A percentile compares a stretch with the other conserved stretches of the same genome.
Evolutionary conservation across 2,888 invertebrate genomes (phyloP).

Genomic region (Agrilus mali): DNA sequence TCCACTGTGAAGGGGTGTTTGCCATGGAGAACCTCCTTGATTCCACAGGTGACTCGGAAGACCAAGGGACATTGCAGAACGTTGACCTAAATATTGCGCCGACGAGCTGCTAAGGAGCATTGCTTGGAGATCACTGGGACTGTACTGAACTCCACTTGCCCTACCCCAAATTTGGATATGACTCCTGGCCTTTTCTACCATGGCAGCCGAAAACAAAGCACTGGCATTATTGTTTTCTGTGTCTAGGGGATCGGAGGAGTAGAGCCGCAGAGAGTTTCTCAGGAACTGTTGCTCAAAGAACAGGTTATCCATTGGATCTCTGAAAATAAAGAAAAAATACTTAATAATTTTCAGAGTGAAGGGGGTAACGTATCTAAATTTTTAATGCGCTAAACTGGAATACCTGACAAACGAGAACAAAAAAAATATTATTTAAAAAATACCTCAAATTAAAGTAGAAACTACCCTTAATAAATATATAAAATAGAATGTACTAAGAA

Average conservation of each 20-base stretch:
- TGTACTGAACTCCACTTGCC: conserved; percentile 37
- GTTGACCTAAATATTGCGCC: conserved; percentile 28
- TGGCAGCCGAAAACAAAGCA: conserved; percentile 36
- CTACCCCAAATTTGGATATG: conserved; percentile 42
- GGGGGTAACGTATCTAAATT: no score
- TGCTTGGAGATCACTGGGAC: conserved; percentile 33
- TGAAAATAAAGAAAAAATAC: conserved; percentile 23
- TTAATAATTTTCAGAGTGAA: no score
- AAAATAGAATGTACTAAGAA: no score
- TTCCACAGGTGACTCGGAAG: conserved; percentile 36
- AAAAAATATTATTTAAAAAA: no score
- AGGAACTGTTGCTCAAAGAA: conserved; percentile 67
- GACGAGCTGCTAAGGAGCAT: conserved; percentile 29
- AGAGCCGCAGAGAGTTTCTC: conserved; percentile 43
- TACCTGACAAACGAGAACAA: no score
- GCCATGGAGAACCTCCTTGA: conserved; percentile 25
- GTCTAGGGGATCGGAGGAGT: conserved; percentile 42
- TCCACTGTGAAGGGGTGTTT: conserved; percentile 28
- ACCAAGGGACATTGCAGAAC: conserved; percentile 28
- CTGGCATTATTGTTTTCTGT: conserved; percentile 35
- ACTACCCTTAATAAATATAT: no score
- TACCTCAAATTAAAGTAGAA: no score
- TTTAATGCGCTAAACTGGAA: no score
- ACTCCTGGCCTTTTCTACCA: conserved; percentile 44
- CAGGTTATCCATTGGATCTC: conserved; percentile 68